A percentile compares a stretch with the other conserved stretches of the same genome.
These are phyloP conservation scores for Hipposideros larvatus DNA, from an alignment of 2,797 vertebrate genomes.

Conservation along the genomic window DNA sequence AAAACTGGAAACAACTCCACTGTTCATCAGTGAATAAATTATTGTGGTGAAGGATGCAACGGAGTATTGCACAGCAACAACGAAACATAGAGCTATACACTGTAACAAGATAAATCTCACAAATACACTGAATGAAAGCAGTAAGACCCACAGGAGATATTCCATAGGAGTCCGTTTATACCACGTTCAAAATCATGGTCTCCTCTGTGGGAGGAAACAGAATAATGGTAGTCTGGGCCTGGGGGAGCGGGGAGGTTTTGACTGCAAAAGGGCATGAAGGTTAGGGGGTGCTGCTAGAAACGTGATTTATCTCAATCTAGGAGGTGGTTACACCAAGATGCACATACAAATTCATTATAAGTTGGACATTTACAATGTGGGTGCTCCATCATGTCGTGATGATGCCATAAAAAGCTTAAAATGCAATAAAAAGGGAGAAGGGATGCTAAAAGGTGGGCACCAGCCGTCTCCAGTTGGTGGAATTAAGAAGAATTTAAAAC, in stretches of 20 bases:
- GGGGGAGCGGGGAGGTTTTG: not conserved
- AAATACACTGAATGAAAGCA: not conserved
- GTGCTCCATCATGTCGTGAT: not conserved
- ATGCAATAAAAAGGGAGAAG: not conserved
- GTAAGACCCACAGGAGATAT: not conserved
- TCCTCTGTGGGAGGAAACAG: not conserved
- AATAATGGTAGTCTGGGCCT: not conserved
- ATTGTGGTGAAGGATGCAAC: not conserved
- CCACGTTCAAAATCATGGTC: not conserved
- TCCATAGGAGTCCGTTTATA: not conserved
- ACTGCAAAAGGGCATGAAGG: not conserved
- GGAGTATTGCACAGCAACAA: not conserved
- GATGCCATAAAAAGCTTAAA: not conserved
- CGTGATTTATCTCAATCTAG: not conserved
- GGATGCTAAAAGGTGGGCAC: not conserved
- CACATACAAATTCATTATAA: not conserved
- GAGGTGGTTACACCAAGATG: too few relatives aligned
- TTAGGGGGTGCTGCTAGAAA: not conserved
- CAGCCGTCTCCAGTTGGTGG: not conserved
- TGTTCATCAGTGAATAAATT: not conserved
- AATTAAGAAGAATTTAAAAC: not conserved
- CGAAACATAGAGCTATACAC: not conserved
- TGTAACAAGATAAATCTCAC: not conserved
- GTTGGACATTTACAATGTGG: not conserved
- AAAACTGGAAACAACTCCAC: not conserved